Evolutionary conservation across 2,888 invertebrate species (phyloP), one percentile per base, ranked within the genome.

Genomic region (Embidobia sp.): DNA sequence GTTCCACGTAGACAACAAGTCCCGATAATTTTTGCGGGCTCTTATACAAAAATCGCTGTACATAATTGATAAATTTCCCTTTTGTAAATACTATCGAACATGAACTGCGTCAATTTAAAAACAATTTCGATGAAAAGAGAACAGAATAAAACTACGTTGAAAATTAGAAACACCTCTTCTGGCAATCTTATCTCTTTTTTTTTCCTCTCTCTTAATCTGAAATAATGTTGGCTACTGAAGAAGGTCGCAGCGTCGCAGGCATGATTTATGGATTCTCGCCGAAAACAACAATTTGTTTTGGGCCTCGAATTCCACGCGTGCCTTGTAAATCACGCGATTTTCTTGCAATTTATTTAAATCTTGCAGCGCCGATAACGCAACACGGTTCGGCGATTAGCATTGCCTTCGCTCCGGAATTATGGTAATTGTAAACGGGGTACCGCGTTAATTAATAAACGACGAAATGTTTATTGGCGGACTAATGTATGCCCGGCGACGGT

Each of bases 321-420:
- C 57, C 57, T 67, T 40, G 40, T 57, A 48, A 67, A 67, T 67
- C 57, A 48, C 19, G n/a, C 16, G n/a, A 46, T 55, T 66, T 66
- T 66, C 66, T 27, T 46, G 6, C 10, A 13, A n/a, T n/a, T n/a
- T n/a, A 35, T 15, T 18, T 18, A 13, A 46, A 31, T 33, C 4
- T 31, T 44, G 31, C n/a, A 7, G 18, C 11, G 27, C 11, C 15
- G 64, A 64, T 64, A 64, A 64, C 10, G 7, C 22, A 18, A 64
- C 64, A 64, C 29, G 42, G 15, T 29, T 63, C 33, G 33, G 11
- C 51, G 22, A 53, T 53, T 55, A 46, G 44, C 26, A 53, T n/a
- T 27, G 66, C 22, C 18, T 49, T 40, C 11, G 61, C 26, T 44
- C 8, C 42, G 7, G 13, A 44, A 46, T 35, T 35, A 48, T 48